Conservation (phyloP, 2,888 invertebrate species). For the Leptinotarsa tumamoca region DNA sequence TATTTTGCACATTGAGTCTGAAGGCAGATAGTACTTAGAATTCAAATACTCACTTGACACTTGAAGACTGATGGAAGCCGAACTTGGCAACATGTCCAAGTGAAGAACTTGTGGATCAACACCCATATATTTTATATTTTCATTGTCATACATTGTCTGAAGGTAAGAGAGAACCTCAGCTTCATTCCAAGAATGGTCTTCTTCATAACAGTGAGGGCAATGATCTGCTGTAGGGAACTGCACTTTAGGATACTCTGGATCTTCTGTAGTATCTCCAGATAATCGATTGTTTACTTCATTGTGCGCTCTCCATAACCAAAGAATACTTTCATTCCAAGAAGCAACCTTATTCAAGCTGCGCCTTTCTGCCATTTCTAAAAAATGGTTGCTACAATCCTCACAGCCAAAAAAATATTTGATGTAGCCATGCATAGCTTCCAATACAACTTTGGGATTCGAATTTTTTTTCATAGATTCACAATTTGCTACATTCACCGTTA, state of each 20-base stretch:
- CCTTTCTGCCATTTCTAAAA: constrained; percentile 83
- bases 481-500: constrained; percentile 82
- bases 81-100: too few species aligned
- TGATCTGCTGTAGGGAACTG: constrained; percentile 81
- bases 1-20: too few species aligned
- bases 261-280: constrained; percentile 88
- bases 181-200: constrained; percentile 71
- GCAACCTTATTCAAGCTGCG: constrained; percentile 78
- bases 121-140: constrained; percentile 67
- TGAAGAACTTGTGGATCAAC: constrained; percentile 60
- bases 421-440: constrained; percentile 88
- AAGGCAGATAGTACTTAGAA: too few species aligned
- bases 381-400: constrained; percentile 89
- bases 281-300: constrained; percentile 92
- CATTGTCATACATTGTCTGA: constrained; percentile 68
- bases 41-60: too few species aligned
- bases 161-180: constrained; percentile 75
- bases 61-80: too few species aligned
- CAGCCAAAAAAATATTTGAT: constrained; percentile 95
- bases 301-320: constrained; percentile 96
- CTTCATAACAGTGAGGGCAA: constrained; percentile 77
- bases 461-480: constrained; percentile 58
- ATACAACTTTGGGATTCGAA: constrained; percentile 75
- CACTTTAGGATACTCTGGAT: constrained; percentile 88
- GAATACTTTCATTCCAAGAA: constrained; percentile 79